Base-by-base conservation (phyloP, 2,113 vertebrate genomes). In the Rhynchomys soricoides region DNA sequence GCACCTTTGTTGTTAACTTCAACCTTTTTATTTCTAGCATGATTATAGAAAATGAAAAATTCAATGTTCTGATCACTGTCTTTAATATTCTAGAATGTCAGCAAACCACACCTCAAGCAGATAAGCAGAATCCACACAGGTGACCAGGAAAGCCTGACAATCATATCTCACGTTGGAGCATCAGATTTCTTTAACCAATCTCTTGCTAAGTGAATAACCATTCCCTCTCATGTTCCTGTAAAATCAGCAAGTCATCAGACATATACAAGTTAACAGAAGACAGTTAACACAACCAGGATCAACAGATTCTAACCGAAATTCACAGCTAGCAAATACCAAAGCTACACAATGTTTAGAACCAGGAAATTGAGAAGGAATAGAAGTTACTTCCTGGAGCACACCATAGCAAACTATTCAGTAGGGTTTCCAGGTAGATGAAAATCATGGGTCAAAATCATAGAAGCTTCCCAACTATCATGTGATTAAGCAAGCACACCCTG, bases 21-120 rank as follows among this genome's bases (percentile, higher is more conserved):
- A 88, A 83, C 2, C 0, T 64, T 19, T 17, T 50, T 68, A 64
- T 68, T 37, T 68, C 52, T 89, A 59, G 68, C 57, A 81, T 48
- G 93, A 43, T 96, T 96, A 77, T 21, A 93, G 43, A 92, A 97
- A 95, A 94, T 66, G 21, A 15, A 79, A 87, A 89, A 91, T 95
- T 77, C 96, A 93, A 94, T 11, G 1, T 37, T 96, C 15, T 78
- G n/a, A 50, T 55, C 86, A 22, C 62, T 93, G 0, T 0, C 52
- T 50, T 6, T 66, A 83, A 86, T 74, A 86, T 96, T 71, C 48
- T 77, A 81, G 68, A 91, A 73, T 16, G 15, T 50, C 15, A 15
- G 52, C 3, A 73, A 83, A 66, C 68, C 74, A 26, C 37, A 57
- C 34, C 48, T 59, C 5, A 90, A 68, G 31, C 11, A 66, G 43